phyloP scores from a whole-genome alignment of 2,797 vertebrate genomes.

The Tokudaia tokunoshimensis region DNA sequence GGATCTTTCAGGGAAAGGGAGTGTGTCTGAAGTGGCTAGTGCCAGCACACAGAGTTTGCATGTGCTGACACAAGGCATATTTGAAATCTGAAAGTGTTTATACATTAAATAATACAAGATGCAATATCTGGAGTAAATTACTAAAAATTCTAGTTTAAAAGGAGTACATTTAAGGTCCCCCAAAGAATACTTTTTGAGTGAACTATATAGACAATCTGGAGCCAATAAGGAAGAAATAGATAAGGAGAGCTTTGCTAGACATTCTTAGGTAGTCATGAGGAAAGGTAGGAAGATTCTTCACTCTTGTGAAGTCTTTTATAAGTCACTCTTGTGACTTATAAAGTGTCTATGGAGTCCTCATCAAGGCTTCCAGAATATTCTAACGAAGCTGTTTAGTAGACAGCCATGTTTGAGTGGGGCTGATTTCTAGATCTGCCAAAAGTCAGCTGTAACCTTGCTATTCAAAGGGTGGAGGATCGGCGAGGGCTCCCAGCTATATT shows the following conservation, averaged over 20 bases:
- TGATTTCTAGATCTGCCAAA: neutral
- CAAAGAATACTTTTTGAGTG: constrained; percentile 74
- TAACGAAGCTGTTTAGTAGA: neutral
- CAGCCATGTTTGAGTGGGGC: neutral
- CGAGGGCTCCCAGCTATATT: neutral
- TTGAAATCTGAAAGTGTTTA: constrained; percentile 82
- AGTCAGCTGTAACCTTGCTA: neutral
- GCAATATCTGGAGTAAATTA: constrained; percentile 80
- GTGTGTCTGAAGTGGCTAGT: constrained; percentile 50
- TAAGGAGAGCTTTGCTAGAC: constrained; percentile 48
- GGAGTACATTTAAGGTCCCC: constrained; percentile 76
- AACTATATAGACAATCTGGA: constrained; percentile 47
- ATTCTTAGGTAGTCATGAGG: constrained; percentile 57
- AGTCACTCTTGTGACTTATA: constrained; percentile 5
- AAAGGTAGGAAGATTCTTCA: constrained; percentile 29
- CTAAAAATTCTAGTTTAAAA: constrained; percentile 74
- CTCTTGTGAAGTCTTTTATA: no score
- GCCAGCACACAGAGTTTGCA: constrained; percentile 57
- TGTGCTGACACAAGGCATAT: constrained; percentile 68
- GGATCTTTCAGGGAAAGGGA: neutral
- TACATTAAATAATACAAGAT: constrained; percentile 79
- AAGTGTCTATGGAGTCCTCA: neutral
- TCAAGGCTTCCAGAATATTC: constrained; percentile 44
- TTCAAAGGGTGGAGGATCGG: neutral
- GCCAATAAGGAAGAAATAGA: constrained; percentile 60